phyloP scores from a whole-genome alignment of 2,888 invertebrate genomes.

The Drosophila kambysellisi region DNA sequence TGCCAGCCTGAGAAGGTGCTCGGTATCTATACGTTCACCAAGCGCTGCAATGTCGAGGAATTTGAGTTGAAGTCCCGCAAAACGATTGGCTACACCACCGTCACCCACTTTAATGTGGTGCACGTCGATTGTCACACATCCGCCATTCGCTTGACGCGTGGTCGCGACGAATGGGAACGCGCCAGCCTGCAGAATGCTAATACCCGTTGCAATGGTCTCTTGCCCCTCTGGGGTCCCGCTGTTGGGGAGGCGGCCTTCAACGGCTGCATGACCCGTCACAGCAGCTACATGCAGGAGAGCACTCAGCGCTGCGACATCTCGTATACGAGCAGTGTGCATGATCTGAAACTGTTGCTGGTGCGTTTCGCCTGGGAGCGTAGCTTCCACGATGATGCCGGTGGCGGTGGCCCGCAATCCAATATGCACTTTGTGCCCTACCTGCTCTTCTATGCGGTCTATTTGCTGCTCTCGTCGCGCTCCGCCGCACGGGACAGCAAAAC shows the following conservation, averaged over 20 bases:
- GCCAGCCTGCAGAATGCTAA: slow-evolving; percentile 99
- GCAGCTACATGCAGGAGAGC: slow-evolving; percentile 90
- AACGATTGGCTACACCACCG: slow-evolving; percentile 94
- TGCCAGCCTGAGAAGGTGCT: slow-evolving; percentile 97
- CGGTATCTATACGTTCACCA: slow-evolving; percentile 98
- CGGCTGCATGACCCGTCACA: slow-evolving; percentile 96
- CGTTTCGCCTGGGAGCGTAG: slow-evolving; percentile 97
- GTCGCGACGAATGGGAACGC: slow-evolving; percentile 98
- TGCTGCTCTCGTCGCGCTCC: slow-evolving; percentile 94
- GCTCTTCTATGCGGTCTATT: slow-evolving; percentile 96
- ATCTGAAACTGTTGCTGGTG: slow-evolving; percentile 94
- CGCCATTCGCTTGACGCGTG: slow-evolving; percentile 92
- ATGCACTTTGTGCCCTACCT: slow-evolving; percentile 98
- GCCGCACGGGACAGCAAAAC: slow-evolving; percentile 92
- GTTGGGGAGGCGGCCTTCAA: slow-evolving; percentile 97
- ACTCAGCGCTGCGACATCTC: slow-evolving; percentile 85
- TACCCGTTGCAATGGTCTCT: slow-evolving; percentile 97
- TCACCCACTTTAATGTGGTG: slow-evolving; percentile 99
- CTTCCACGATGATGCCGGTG: slow-evolving; percentile 99
- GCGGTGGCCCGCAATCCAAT: slow-evolving; percentile 98
- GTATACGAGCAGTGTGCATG: slow-evolving; percentile 90
- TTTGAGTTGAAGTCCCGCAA: slow-evolving; percentile 95
- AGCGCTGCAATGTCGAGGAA: slow-evolving; percentile 97
- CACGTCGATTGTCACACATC: slow-evolving; percentile 99
- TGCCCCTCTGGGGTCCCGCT: slow-evolving; percentile 98